These are phyloP conservation scores for Scaptomyza parva DNA, from an alignment of 2,888 invertebrate genomes.

Conservation along the genomic window DNA sequence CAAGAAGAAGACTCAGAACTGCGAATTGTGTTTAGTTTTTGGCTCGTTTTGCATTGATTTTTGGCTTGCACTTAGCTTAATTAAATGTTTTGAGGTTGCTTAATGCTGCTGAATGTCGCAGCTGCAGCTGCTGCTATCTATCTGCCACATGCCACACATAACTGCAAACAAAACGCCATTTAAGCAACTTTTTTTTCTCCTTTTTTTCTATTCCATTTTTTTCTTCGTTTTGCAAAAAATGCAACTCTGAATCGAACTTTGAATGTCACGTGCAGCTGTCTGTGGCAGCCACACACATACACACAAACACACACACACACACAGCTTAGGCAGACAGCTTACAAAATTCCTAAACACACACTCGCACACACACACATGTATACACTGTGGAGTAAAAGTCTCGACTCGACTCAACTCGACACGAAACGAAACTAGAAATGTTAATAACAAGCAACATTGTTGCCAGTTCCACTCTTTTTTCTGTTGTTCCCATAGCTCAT, in stretches of 20 bases:
- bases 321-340: slow-evolving; percentile 48
- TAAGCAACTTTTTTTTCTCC: slow-evolving; percentile 6
- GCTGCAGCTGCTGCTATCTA: background rate
- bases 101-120: slow-evolving; percentile 23
- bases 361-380: background rate
- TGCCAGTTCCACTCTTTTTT: slow-evolving; percentile 37
- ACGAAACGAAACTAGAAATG: slow-evolving; percentile 78
- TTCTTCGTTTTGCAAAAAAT: slow-evolving; percentile 35
- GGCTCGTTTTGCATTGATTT: slow-evolving; percentile 71
- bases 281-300: slow-evolving; percentile 4
- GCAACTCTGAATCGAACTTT: slow-evolving; percentile 54
- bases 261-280: slow-evolving; percentile 66
- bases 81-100: slow-evolving; percentile 63
- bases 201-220: too few relatives aligned
- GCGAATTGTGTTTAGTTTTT: too few relatives aligned
- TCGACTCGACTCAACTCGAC: slow-evolving; percentile 51
- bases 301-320: background rate
- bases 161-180: slow-evolving; percentile 4
- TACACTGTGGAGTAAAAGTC: slow-evolving; percentile 3
- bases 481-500: slow-evolving; percentile 32
- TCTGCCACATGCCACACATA: slow-evolving; percentile 6
- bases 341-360: slow-evolving; percentile 57
- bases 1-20: too few relatives aligned
- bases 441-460: slow-evolving; percentile 71
- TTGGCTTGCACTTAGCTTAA: slow-evolving; percentile 68